Evolutionary conservation across 2,113 vertebrate species (phyloP), one percentile per base, ranked within the genome.

Genomic region (Limanda limanda): DNA sequence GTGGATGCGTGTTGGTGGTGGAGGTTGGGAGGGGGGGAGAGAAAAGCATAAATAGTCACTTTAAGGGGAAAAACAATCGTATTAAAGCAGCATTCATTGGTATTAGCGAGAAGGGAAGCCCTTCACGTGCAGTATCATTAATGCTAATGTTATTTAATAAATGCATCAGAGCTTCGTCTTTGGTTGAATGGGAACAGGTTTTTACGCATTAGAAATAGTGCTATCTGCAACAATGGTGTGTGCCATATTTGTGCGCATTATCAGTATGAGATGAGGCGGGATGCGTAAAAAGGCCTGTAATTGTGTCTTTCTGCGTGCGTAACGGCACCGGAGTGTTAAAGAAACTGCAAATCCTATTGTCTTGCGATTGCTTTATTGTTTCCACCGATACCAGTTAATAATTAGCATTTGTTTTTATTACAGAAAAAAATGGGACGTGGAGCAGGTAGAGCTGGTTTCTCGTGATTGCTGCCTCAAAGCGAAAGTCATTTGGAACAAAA

Each of bases 81-180:
- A 96, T 96, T 96, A 96, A 97, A 88, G 94, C 93, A 95, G 94
- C 93, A 96, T 96, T 97, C 94, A 96, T 95, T 95, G 94, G 94
- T 92, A 96, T 95, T 95, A 95, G 93, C n/a, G 62, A 17, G n/a
- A 31, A 79, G 67, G 82, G 95, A 95, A 96, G 93, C 91, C 92
- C 93, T 92, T 95, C 93, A 90, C 93, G 89, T 94, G 90, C 47
- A 51, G 47, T 91, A 85, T 87, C 86, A 91, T 94, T 94, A 93
- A 88, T 90, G 83, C 86, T 92, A 93, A 94, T 93, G 84, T 91
- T 84, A 83, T 92, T 94, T 91, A 93, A 93, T 92, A 92, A 91
- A 93, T 92, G 40, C 87, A 91, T 91, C 86, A 24, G 76, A 71
- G 52, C 47, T 51, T 20, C 6, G 2, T 42, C 14, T 86, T 87